These are phyloP conservation scores for Hippopotamyrus pictus DNA, from an alignment of 2,797 vertebrate genomes.

Conservation along the genomic window DNA sequence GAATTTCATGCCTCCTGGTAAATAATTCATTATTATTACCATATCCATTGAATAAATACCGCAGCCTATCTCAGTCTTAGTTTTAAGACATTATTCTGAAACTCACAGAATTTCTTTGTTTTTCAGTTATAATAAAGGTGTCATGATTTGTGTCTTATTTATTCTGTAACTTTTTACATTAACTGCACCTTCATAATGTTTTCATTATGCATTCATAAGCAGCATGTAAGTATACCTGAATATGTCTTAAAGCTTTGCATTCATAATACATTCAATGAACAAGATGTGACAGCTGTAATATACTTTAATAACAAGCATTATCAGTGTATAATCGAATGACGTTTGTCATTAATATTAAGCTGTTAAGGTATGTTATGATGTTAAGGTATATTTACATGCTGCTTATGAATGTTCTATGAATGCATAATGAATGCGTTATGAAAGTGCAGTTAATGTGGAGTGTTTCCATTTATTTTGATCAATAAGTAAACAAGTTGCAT, in stretches of 20 bases:
- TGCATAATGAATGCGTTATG: not conserved
- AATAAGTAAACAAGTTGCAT: not conserved
- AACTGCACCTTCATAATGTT: not conserved
- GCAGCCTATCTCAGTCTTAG: not conserved
- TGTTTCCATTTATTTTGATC: not conserved
- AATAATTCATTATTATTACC: not conserved
- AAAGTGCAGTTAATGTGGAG: not conserved
- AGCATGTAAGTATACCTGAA: not conserved
- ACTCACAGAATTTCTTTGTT: not conserved
- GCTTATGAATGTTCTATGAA: not conserved
- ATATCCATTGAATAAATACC: not conserved
- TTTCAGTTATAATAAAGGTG: not conserved
- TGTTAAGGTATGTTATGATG: not conserved
- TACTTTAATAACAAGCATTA: not conserved
- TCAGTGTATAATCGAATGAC: not conserved
- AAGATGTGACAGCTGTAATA: not conserved
- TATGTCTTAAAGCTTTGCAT: not conserved
- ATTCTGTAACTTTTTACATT: not conserved
- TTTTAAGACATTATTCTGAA: not conserved
- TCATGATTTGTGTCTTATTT: not conserved
- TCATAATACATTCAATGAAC: not conserved
- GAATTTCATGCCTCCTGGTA: not conserved
- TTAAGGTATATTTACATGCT: not conserved
- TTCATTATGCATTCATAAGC: not conserved
- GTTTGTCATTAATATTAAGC: not conserved